These are phyloP conservation scores for Trisateles emortualis DNA, from an alignment of 2,888 invertebrate species.

Conservation along the genomic window DNA sequence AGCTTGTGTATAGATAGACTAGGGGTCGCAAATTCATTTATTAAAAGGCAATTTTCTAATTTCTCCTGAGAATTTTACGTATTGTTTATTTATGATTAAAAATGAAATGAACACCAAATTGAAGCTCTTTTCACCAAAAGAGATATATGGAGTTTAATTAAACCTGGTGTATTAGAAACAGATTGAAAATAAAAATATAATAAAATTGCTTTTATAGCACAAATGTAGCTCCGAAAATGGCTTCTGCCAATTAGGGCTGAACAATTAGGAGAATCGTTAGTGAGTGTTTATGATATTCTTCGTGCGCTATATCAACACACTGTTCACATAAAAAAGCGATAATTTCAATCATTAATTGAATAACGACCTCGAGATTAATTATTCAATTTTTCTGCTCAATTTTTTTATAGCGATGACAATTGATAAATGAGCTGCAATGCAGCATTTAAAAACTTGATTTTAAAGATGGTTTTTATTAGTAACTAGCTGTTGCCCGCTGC, in stretches of 20 bases:
- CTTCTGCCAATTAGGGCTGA: constrained; percentile 33
- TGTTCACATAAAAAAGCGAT: constrained; percentile 10
- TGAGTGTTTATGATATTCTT: constrained; percentile 34
- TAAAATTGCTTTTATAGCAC: constrained; percentile 19
- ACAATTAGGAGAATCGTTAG: constrained; percentile 35
- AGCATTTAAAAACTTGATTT: neutral
- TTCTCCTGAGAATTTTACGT: neutral
- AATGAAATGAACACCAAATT: neutral
- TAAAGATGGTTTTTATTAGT: neutral
- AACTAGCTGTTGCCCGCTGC: too few species aligned
- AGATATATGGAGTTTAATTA: constrained; percentile 16
- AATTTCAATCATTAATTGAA: constrained; percentile 17
- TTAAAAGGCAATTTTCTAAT: neutral
- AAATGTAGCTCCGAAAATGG: constrained; percentile 25
- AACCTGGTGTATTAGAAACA: constrained; percentile 13
- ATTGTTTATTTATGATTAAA: neutral
- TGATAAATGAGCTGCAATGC: constrained; percentile 10
- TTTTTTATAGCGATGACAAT: neutral
- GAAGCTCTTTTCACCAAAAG: constrained; percentile 3
- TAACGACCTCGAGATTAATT: neutral
- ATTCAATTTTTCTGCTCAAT: constrained; percentile 7
- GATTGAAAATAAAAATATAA: constrained; percentile 24
- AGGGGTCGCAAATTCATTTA: too few species aligned
- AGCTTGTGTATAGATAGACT: too few species aligned
- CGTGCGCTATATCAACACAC: constrained; percentile 2